Percentiles rank a stretch among this genome's conserved stretches.
Conservation (phyloP, 1,140 invertebrate genomes). For the Probaryconus sp. region DNA sequence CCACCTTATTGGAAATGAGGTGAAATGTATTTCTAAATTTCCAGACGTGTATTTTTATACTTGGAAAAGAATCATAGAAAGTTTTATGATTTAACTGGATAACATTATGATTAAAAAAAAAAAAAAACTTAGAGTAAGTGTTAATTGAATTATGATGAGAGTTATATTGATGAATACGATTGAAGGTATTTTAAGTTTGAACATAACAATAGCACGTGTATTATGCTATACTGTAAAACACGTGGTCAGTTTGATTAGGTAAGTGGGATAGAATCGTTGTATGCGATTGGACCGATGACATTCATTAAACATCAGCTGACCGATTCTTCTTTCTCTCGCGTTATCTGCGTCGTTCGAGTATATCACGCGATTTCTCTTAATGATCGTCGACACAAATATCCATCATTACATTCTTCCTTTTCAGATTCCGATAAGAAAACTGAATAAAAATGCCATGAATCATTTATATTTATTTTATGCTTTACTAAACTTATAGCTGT, state of each 20-base stretch:
- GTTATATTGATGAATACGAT: neutral
- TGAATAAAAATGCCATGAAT: no score
- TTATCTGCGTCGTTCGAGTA: constrained; percentile 14
- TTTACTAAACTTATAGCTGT: no score
- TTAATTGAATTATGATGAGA: no score
- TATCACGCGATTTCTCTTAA: constrained; percentile 38
- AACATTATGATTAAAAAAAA: neutral
- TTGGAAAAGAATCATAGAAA: no score
- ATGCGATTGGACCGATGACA: constrained; percentile 1
- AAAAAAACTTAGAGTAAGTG: no score
- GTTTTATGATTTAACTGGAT: constrained; percentile 21
- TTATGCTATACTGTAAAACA: constrained; percentile 13
- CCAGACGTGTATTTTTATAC: no score
- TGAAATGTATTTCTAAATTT: no score
- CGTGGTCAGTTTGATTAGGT: constrained; percentile 31
- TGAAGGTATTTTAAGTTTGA: constrained; percentile 11
- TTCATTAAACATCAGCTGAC: constrained; percentile 35
- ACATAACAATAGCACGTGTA: constrained; percentile 15
- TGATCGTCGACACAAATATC: constrained; percentile 12
- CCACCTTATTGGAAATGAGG: no score
- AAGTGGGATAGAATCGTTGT: constrained; percentile 16
- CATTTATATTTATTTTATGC: no score
- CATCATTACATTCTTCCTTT: constrained; percentile 12
- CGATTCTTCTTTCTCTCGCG: constrained; percentile 16
- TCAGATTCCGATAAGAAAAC: no score